phyloP scores from a whole-genome alignment of 2,888 invertebrate species.

The Pelosia muscerda region DNA sequence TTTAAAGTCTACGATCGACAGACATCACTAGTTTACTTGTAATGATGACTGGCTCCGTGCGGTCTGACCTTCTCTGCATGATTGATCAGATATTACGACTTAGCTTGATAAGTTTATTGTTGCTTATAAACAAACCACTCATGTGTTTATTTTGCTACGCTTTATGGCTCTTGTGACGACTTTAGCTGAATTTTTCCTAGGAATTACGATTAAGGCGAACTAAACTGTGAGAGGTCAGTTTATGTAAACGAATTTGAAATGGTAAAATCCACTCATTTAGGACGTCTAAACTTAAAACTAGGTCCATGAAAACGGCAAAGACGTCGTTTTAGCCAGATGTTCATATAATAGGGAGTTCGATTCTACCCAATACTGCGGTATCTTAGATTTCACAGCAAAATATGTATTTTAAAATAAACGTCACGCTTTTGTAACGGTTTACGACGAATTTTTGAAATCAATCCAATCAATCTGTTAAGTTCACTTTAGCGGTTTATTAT shows the following conservation, averaged over 20 bases:
- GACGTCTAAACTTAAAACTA: neutral
- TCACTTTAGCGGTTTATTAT: too few species aligned
- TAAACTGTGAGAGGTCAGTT: neutral
- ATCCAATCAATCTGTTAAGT: too few species aligned
- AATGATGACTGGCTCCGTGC: slow-evolving; percentile 29
- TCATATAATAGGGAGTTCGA: too few species aligned
- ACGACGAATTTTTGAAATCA: too few species aligned
- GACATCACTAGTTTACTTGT: neutral
- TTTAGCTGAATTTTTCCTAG: neutral
- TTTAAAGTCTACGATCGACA: neutral
- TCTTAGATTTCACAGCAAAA: too few species aligned
- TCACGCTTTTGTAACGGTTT: too few species aligned
- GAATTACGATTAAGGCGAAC: neutral
- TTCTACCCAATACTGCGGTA: too few species aligned
- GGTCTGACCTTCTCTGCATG: slow-evolving; percentile 55
- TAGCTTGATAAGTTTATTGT: slow-evolving; percentile 8
- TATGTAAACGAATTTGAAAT: too few species aligned
- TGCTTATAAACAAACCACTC: slow-evolving; percentile 10
- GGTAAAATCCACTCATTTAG: too few species aligned
- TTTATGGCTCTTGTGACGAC: neutral
- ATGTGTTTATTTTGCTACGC: neutral
- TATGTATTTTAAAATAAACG: too few species aligned
- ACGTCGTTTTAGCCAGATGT: neutral
- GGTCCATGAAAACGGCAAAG: neutral
- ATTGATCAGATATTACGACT: slow-evolving; percentile 40